Conservation (phyloP, 2,113 vertebrate genomes). For the Taxidea taxus region DNA sequence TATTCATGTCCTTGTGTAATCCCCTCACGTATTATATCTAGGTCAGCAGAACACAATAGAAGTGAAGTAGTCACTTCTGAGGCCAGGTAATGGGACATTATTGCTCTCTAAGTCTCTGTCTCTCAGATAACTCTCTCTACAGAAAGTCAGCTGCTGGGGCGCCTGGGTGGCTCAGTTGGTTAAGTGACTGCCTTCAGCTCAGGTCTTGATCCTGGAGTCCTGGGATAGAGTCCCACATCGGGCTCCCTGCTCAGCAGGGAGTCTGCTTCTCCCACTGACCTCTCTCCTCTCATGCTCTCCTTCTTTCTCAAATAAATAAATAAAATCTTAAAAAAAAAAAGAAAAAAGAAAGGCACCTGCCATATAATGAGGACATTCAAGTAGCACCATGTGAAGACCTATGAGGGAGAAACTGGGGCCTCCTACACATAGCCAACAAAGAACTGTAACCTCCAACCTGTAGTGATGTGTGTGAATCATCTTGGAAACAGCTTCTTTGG, state of each 20-base stretch:
- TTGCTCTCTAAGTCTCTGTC: background rate
- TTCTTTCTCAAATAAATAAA: too few relatives aligned
- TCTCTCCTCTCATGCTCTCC: too few relatives aligned
- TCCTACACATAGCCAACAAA: background rate
- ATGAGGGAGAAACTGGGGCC: background rate
- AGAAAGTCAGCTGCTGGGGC: background rate
- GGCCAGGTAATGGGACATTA: background rate
- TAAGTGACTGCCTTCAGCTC: too few relatives aligned
- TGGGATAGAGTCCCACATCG: too few relatives aligned
- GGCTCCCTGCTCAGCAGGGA: too few relatives aligned
- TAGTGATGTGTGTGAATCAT: accelerated
- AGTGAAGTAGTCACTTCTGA: background rate
- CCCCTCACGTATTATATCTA: background rate
- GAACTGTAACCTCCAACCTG: background rate
- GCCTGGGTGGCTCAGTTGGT: too few relatives aligned
- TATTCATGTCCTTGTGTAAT: background rate
- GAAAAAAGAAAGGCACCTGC: background rate
- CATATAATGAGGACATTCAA: background rate
- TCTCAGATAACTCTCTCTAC: background rate
- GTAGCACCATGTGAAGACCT: accelerated
- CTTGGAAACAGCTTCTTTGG: background rate
- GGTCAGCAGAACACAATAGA: background rate
- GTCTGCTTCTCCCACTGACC: too few relatives aligned
- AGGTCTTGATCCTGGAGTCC: too few relatives aligned
- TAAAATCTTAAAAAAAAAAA: too few relatives aligned